Conservation (phyloP, 1,140 invertebrate species). For the Leptinotarsa lineolata region DNA sequence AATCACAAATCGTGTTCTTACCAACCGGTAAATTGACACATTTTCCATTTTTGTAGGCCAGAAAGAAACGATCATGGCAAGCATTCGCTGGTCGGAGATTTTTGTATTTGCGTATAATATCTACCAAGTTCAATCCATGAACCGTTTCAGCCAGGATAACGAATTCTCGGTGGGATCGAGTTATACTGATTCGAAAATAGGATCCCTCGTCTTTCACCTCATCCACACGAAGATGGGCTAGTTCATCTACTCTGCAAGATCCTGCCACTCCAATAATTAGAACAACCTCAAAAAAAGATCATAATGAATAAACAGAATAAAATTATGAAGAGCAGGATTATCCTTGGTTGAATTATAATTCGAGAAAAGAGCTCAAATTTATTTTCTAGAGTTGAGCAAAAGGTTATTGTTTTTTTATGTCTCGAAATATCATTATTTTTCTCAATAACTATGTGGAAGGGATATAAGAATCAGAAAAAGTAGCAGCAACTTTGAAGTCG, state of each 20-base stretch:
- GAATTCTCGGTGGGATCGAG: background rate
- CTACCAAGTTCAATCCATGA: background rate
- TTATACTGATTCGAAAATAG: background rate
- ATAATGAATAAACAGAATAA: no score
- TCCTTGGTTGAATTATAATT: no score
- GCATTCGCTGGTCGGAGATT: background rate
- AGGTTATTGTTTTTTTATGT: no score
- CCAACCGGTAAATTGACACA: background rate
- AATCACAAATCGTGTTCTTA: slow-evolving; percentile 1
- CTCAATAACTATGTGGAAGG: no score
- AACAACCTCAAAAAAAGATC: background rate
- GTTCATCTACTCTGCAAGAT: background rate
- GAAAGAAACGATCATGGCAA: slow-evolving; percentile 7
- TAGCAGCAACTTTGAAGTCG: no score
- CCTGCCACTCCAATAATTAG: background rate
- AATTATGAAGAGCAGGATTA: no score
- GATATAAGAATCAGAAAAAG: no score
- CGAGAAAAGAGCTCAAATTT: no score
- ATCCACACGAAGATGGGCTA: background rate
- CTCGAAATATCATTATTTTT: no score
- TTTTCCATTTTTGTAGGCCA: slow-evolving; percentile 19
- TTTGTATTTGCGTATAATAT: slow-evolving; percentile 4
- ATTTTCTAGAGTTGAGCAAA: no score
- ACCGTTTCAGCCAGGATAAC: background rate
- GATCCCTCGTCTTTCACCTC: background rate